Evolutionary conservation across 2,888 invertebrate species (phyloP).

Genomic region (Calameuta filiformis): DNA sequence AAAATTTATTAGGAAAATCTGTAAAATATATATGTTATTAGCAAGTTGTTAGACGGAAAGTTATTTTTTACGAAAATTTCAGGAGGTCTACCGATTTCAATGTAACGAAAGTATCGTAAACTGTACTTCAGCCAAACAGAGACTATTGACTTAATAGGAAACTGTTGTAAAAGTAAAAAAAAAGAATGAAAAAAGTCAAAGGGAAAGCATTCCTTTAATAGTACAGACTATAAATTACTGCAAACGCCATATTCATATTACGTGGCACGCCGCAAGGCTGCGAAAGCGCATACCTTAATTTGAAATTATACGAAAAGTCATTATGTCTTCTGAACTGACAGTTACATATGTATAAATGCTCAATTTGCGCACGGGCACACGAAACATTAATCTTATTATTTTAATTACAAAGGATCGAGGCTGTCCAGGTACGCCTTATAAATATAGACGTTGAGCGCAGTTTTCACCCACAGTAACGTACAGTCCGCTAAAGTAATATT

Average conservation of each 20-base stretch:
- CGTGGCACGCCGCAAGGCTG: not conserved
- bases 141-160: not conserved
- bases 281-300: not conserved
- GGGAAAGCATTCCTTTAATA: not conserved
- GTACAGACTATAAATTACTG: not conserved
- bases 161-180: not conserved
- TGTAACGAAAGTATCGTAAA: not conserved
- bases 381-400: conserved; percentile 47
- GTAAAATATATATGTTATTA: no score
- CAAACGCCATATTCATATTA: not conserved
- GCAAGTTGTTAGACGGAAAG: no score
- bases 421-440: conserved; percentile 21
- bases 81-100: not conserved
- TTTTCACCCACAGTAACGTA: conserved; percentile 30
- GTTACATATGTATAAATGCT: conserved; percentile 42
- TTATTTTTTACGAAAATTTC: not conserved
- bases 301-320: conserved; percentile 27
- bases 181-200: not conserved
- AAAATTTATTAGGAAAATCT: no score
- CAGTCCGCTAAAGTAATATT: conserved; percentile 4
- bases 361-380: conserved; percentile 39
- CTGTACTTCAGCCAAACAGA: not conserved
- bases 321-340: conserved; percentile 38
- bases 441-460: conserved; percentile 38
- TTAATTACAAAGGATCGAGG: conserved; percentile 41